Evolutionary conservation across 2,113 vertebrate species (phyloP).

Genomic region (Chaetops frenatus): DNA sequence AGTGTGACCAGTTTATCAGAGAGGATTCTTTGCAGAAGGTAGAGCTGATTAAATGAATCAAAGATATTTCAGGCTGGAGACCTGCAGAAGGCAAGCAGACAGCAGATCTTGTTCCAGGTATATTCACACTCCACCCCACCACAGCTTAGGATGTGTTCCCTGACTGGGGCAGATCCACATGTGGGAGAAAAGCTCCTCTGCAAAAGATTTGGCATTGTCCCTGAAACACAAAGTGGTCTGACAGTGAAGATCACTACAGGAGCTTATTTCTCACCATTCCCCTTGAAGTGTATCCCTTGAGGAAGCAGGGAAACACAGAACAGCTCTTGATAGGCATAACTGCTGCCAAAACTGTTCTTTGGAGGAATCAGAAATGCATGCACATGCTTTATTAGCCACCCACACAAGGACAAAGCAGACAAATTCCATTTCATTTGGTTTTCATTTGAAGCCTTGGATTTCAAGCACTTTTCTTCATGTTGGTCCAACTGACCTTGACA

Average conservation of each 20-base stretch:
- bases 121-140: not conserved
- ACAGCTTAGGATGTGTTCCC: not conserved
- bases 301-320: not conserved
- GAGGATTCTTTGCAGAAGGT: not conserved
- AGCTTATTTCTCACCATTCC: not conserved
- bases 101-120: not conserved
- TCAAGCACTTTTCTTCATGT: not conserved
- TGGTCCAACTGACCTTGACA: not conserved
- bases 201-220: not conserved
- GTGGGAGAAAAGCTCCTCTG: not conserved
- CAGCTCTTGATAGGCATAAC: not conserved
- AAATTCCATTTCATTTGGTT: not conserved
- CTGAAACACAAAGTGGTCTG: not conserved
- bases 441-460: not conserved
- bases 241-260: not conserved
- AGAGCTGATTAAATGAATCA: not conserved
- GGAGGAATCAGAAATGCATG: not conserved
- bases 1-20: not conserved
- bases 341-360: not conserved
- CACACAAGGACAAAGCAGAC: not conserved
- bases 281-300: not conserved
- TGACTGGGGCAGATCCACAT: rapidly evolving
- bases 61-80: not conserved
- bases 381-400: not conserved
- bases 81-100: not conserved